Evolutionary conservation across 2,888 invertebrate genomes (phyloP).

Genomic region (Aleiodes leptofemur): DNA sequence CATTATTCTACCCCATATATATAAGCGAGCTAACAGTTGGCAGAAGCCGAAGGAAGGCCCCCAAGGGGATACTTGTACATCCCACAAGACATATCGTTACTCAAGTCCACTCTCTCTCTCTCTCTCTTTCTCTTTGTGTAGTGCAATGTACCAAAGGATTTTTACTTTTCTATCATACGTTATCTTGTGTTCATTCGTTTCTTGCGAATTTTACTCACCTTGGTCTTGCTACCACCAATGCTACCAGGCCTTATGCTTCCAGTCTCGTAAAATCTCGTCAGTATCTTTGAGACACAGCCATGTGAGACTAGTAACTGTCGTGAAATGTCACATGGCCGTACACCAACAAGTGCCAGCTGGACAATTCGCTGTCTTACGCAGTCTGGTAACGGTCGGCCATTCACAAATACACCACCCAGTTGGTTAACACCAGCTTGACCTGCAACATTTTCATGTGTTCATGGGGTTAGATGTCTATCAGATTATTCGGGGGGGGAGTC

Average conservation of each 20-base stretch:
- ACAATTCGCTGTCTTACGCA: conserved; percentile 95
- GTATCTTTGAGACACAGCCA: conserved; percentile 97
- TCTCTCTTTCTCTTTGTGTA: neutral
- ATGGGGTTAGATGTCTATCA: conserved; percentile 42
- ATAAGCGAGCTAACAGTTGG: conserved; percentile 10
- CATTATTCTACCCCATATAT: conserved; percentile 16
- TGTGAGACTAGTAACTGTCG: conserved; percentile 96
- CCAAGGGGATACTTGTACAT: conserved; percentile 28
- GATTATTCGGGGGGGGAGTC: neutral
- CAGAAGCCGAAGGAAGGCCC: conserved; percentile 32
- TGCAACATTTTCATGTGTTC: conserved; percentile 71
- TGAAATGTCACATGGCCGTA: conserved; percentile 97
- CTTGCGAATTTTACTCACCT: conserved; percentile 79
- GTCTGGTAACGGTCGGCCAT: conserved; percentile 97
- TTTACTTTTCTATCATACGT: neutral
- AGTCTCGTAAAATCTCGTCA: conserved; percentile 97
- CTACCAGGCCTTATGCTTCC: conserved; percentile 97
- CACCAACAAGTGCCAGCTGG: conserved; percentile 94
- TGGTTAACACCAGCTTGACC: conserved; percentile 99
- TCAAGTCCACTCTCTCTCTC: neutral
- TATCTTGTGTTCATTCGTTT: conserved; percentile 13
- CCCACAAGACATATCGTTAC: conserved; percentile 30
- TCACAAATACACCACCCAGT: conserved; percentile 97
- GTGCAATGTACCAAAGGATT: conserved; percentile 13
- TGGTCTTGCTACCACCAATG: conserved; percentile 95